Evolutionary conservation across 2,797 vertebrate species (phyloP).

Genomic region (Chrysocyon brachyurus): DNA sequence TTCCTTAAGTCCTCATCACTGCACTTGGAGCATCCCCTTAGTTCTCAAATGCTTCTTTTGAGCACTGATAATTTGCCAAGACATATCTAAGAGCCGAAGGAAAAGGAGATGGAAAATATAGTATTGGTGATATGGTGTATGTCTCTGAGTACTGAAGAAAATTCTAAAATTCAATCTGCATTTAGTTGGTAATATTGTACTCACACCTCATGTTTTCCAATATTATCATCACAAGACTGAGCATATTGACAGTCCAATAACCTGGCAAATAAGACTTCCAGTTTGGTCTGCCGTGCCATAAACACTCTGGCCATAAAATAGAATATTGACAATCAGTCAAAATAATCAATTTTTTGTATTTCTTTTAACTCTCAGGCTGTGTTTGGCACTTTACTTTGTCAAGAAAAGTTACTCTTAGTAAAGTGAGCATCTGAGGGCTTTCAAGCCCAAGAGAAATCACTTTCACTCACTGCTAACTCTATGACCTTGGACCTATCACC

Average conservation of each 20-base stretch:
- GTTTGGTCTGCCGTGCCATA: not conserved
- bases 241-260: not conserved
- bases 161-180: not conserved
- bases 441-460: not conserved
- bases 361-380: not conserved
- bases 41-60: constrained; percentile 54
- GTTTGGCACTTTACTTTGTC: not conserved
- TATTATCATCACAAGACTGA: not conserved
- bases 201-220: not conserved
- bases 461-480: not conserved
- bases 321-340: not conserved
- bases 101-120: not conserved
- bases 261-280: not conserved
- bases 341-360: not conserved
- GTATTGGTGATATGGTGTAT: not conserved
- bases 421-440: not conserved
- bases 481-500: not conserved
- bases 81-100: not conserved
- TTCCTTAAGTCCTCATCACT: constrained; percentile 48
- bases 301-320: not conserved
- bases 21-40: not conserved
- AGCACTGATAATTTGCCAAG: constrained; percentile 39
- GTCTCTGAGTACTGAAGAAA: not conserved
- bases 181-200: not conserved
- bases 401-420: not conserved